phyloP scores from a whole-genome alignment of 2,113 vertebrate species.

The Dicentrarchus labrax region DNA sequence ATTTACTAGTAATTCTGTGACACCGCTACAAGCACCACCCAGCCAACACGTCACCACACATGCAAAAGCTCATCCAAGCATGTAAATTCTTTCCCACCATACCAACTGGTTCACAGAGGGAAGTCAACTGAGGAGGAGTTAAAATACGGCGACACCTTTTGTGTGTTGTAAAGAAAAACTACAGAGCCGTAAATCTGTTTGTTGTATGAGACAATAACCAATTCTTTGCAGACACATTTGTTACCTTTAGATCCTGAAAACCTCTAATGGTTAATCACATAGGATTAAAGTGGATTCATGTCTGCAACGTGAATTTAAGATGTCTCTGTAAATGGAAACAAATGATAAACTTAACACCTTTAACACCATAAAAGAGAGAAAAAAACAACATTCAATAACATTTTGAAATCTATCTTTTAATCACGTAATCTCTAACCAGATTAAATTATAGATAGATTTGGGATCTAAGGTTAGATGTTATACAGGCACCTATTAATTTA shows the following conservation, averaged over 20 bases:
- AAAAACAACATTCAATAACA: too few species aligned
- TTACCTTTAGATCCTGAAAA: not conserved
- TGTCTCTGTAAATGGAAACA: not conserved
- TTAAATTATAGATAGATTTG: not conserved
- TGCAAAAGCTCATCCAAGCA: constrained; percentile 21
- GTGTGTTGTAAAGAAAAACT: not conserved
- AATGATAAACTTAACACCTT: not conserved
- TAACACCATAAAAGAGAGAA: too few species aligned
- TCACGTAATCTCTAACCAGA: not conserved
- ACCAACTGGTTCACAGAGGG: constrained; percentile 21
- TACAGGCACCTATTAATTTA: too few species aligned
- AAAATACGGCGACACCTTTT: not conserved
- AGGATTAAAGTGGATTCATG: not conserved
- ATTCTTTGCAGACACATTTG: not conserved
- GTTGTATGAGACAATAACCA: not conserved
- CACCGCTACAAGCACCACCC: not conserved
- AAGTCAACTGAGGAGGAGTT: not conserved
- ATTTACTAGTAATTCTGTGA: not conserved
- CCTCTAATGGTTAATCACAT: not conserved
- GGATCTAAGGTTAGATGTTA: too few species aligned
- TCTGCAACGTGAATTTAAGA: not conserved
- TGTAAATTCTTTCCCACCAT: constrained; percentile 30
- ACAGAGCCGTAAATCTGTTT: constrained; percentile 14
- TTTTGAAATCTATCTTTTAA: not conserved
- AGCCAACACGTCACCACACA: constrained; percentile 2